phyloP scores from a whole-genome alignment of 2,113 vertebrate species.

The Haliaeetus leucogaster region DNA sequence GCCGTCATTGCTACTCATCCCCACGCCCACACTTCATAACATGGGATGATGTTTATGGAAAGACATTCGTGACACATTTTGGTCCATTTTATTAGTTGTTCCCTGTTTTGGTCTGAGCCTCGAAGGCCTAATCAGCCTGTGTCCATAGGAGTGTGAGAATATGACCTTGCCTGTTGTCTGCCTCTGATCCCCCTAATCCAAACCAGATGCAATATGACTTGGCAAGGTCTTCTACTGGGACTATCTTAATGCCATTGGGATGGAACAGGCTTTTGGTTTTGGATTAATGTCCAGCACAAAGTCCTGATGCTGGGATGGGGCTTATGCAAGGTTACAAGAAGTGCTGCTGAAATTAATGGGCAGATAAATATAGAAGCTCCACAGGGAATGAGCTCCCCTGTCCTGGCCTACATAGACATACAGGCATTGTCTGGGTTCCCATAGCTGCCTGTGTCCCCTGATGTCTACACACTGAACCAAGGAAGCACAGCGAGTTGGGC shows the following conservation, averaged over 20 bases:
- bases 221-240: neutral
- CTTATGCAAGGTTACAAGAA: neutral
- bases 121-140: accelerated
- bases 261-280: neutral
- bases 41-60: accelerated
- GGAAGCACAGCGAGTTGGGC: accelerated
- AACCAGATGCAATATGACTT: neutral
- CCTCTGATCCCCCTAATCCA: neutral
- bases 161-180: neutral
- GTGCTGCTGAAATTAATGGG: neutral
- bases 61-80: neutral
- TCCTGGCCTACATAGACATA: neutral
- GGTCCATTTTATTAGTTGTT: neutral
- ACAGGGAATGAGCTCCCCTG: neutral
- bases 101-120: neutral
- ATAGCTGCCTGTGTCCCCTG: neutral
- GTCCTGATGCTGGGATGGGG: neutral
- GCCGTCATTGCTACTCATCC: accelerated
- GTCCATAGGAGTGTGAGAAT: neutral
- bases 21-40: accelerated
- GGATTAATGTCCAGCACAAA: neutral
- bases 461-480: accelerated
- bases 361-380: neutral
- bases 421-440: neutral
- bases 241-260: neutral